Evolutionary conservation across 2,797 vertebrate species (phyloP).

Genomic region (Hypotaenidia okinawae): DNA sequence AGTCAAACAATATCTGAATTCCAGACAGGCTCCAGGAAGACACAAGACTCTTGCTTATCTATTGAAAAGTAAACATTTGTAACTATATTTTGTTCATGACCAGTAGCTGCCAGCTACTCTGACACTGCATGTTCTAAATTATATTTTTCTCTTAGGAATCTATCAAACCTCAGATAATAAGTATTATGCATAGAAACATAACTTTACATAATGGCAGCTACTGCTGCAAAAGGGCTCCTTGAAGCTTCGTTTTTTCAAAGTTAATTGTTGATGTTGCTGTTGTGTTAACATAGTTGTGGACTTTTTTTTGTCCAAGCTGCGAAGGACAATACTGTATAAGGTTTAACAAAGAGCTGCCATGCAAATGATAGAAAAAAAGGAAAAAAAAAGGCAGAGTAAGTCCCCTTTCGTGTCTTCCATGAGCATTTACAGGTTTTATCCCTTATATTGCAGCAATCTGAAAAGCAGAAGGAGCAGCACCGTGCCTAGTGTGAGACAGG

Average conservation of each 20-base stretch:
- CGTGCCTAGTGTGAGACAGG: neutral
- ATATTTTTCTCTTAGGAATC: neutral
- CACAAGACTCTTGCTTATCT: conserved; percentile 18
- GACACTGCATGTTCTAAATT: neutral
- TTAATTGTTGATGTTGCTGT: neutral
- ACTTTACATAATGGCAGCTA: neutral
- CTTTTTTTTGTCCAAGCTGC: neutral
- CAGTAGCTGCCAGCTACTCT: neutral
- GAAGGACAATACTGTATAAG: neutral
- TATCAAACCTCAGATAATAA: neutral
- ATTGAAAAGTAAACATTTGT: conserved; percentile 42
- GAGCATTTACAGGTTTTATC: neutral
- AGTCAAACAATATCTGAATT: conserved; percentile 27
- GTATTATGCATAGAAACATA: neutral
- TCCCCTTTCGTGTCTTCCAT: neutral
- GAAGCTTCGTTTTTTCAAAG: neutral
- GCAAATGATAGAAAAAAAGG: neutral
- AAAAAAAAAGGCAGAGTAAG: neutral
- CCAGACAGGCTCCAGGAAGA: conserved; percentile 8
- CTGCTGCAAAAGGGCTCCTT: neutral
- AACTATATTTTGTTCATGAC: neutral
- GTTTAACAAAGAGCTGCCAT: neutral
- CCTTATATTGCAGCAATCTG: neutral
- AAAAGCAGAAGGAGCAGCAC: neutral
- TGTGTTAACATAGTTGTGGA: fast-evolving